Base-by-base conservation (phyloP, 2,888 invertebrate species). In the Cantharis rufa region DNA sequence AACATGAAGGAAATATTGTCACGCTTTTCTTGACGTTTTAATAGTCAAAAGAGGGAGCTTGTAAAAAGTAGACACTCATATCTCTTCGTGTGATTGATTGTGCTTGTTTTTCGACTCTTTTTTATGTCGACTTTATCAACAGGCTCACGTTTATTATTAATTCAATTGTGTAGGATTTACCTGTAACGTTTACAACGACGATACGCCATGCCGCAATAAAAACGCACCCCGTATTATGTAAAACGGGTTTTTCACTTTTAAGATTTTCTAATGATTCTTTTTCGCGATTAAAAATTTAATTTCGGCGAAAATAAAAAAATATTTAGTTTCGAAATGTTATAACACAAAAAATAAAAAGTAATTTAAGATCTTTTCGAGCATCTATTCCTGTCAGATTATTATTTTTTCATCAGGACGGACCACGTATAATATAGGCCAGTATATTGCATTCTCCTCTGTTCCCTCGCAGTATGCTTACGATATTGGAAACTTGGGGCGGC, bases 331-430 rank as follows among this genome's bases (percentile, higher is more conserved):
- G 64, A 66, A 66, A 66, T n/a, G 16, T 66, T 48, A 24, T 11
- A 66, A 24, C 24, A 11, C n/a, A 66, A 21, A 21, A 66, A 24
- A 66, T 66, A 72, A 77, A 77, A 77, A 77, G 77, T 77, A 77
- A 74, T 77, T 74, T 77, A 77, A 77, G 74, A 74, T 68, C 77
- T 77, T 74, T 70, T 77, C 77, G 71, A 77, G 68, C 77, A 77
- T 77, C 77, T 72, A 77, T 77, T 77, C 74, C 77, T 77, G 77
- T 77, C 77, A 77, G 77, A 77, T 77, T 85, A 86, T 86, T 85
- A 85, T 86, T 86, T 85, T 85, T 86, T 86, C 85, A 85, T 85
- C 85, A 77, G 78, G 83, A 84, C 84, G 84, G 84, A 83, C 84
- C 82, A 81, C 83, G 84, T 83, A 85, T 85, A 85, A 85, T 85